phyloP scores from a whole-genome alignment of 2,113 vertebrate genomes.

The Pogonocichla stellata region DNA sequence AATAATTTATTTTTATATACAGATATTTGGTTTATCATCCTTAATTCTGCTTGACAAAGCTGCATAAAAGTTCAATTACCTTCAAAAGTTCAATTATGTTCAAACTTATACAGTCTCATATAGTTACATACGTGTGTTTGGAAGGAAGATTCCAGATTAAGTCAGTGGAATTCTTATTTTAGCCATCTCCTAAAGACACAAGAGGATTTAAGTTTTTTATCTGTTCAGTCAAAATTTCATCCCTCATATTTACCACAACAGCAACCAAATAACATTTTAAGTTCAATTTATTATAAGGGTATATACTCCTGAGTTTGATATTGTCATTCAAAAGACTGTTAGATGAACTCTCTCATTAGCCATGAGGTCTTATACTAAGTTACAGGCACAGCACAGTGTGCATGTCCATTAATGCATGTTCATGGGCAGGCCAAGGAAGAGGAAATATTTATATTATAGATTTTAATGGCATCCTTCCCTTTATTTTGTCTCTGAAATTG shows the following conservation, averaged over 20 bases:
- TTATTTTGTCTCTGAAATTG: background rate
- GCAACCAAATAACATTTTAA: background rate
- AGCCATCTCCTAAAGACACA: background rate
- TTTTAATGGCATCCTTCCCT: background rate
- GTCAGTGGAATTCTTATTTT: background rate
- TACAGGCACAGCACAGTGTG: background rate
- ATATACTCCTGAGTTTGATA: background rate
- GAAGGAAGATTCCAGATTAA: background rate
- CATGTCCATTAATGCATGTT: fast-evolving
- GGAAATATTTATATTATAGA: background rate
- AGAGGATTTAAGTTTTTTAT: background rate
- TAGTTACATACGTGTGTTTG: background rate
- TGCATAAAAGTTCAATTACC: background rate
- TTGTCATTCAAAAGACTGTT: background rate
- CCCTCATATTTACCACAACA: background rate
- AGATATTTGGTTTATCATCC: background rate
- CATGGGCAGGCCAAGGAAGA: background rate
- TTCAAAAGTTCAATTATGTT: background rate
- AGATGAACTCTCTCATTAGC: background rate
- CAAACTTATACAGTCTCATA: background rate
- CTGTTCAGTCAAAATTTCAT: background rate
- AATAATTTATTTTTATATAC: background rate
- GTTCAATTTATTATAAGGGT: background rate
- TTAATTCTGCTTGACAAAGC: background rate
- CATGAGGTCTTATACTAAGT: background rate